Base-by-base conservation (phyloP, 2,888 invertebrate species). In the Pogonocherus hispidulus region DNA sequence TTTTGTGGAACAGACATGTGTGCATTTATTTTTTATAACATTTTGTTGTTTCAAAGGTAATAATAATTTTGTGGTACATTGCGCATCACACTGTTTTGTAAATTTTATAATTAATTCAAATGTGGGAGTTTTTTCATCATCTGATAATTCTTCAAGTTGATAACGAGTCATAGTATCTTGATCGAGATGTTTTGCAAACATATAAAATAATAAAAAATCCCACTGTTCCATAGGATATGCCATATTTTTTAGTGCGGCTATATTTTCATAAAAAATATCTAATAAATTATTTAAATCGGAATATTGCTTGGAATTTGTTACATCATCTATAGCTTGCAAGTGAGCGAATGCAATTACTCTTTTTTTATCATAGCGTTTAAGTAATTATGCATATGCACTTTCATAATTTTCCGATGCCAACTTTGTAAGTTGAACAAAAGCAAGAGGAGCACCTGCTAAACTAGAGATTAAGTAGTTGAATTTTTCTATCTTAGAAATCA, bases 401-500 rank as follows among this genome's bases (percentile, higher is more conserved):
- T 16, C 23, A 51, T 66, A 60, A 41, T 59, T 60, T 14, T 66
- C 59, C 8, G 32, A 9, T 19, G 59, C 22, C 44, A 66, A 35
- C 5, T 37, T 19, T 1, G 20, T 47, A 16, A 19, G 11, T 37
- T 65, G 57, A 6, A 65, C 41, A 9, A 57, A 23, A 22, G 64
- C 44, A 46, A 55, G 16, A 35, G 47, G 65, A 16, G 22, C 35
- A 23, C 41, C 65, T 14, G 19, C 4, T 22, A 65, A 47, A 3
- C 14, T 32, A 0, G 49, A 65, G 6, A 51, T 41, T 1, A 51
- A 22, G 49, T 66, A 66, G 32, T 66, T 66, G 35, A 51, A 66
- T 37, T 59, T 66, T 49, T 66, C 59, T 59, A 59, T 59, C 1
- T 66, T 44, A 22, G 41, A 37, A 23, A 59, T 8, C 22, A 16